A percentile compares a stretch with the other conserved stretches of the same genome.
These are phyloP conservation scores for Dunckerocampus dactyliophorus DNA, from an alignment of 2,113 vertebrate species.

Conservation along the genomic window DNA sequence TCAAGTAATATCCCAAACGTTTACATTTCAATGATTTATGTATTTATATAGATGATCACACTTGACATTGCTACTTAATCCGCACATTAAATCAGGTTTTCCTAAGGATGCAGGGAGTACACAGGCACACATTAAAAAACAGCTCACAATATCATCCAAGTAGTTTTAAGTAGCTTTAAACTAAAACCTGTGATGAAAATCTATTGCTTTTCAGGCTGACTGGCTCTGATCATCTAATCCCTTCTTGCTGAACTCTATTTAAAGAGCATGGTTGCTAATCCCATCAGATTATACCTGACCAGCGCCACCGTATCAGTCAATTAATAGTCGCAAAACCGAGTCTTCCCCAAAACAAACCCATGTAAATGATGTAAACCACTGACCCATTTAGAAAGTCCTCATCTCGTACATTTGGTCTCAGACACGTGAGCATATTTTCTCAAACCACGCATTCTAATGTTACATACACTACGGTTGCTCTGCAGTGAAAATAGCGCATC, in stretches of 20 bases:
- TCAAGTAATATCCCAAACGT: too few species aligned
- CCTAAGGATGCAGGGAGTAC: neutral
- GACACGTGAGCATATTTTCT: slow-evolving; percentile 1
- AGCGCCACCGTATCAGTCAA: slow-evolving; percentile 51
- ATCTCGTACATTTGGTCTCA: slow-evolving; percentile 17
- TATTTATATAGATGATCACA: neutral
- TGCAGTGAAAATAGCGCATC: too few species aligned
- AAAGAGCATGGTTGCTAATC: slow-evolving; percentile 60
- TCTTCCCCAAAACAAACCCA: slow-evolving; percentile 20
- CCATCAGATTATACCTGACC: slow-evolving; percentile 63
- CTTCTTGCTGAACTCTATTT: slow-evolving; percentile 59
- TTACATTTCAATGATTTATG: too few species aligned
- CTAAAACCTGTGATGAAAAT: slow-evolving; percentile 43
- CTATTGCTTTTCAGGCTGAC: slow-evolving; percentile 28
- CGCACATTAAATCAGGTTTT: neutral
- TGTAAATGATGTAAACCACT: slow-evolving; percentile 7
- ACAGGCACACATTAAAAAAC: neutral
- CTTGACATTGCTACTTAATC: neutral
- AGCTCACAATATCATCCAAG: neutral
- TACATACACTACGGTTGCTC: too few species aligned
- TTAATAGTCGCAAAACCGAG: slow-evolving; percentile 46
- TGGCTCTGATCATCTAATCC: slow-evolving; percentile 60
- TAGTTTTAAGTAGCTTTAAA: neutral
- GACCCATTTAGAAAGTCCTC: slow-evolving; percentile 20
- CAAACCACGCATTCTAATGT: too few species aligned